Evolutionary conservation across 2,797 vertebrate genomes (phyloP), one percentile per base, ranked within the genome.

Genomic region (Lophius americanus): DNA sequence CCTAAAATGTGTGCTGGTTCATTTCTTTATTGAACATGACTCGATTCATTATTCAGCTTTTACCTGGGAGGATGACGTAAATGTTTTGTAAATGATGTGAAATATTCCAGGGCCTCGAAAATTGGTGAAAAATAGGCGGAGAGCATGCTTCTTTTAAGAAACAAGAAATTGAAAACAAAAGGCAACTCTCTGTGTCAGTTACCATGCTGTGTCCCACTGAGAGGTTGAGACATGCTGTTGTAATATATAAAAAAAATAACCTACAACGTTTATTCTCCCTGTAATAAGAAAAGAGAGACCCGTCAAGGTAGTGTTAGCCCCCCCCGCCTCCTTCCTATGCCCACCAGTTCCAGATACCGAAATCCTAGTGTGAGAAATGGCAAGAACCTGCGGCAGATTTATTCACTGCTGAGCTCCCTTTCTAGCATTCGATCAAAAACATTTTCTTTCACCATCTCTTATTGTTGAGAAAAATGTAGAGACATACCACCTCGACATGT

Each of bases 301-400:
- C 23, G 13, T 77, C 66, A 65, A 75, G 69, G 65, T 75, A 61
- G 64, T 65, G 75, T 79, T 70, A 60, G 51, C 64, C 23, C 23
- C 64, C 51, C 50, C 73, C 69, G n/a, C 52, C 10, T 56, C 60
- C 6, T 6, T 11, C 11, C 47, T 3, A 13, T 3, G 48, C 2
- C 63, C 62, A 51, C 68, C 76, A 64, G 54, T 68, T 83, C 81
- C 80, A 88, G 87, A 88, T 79, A 76, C 81, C 75, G 75, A 83
- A 88, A 70, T 86, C 86, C 83, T 73, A 77, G 78, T 64, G 79
- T 73, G 86, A 88, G 70, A 82, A 87, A 89, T 75, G 59, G 71
- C 41, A 8, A 77, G 63, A 76, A 77, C 70, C 81, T 65, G 67
- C 81, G 73, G 81, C 46, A 71, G 71, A 86, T 87, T 84, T 82